Conservation (phyloP, 2,113 vertebrate species). For the Heptranchias perlo region DNA sequence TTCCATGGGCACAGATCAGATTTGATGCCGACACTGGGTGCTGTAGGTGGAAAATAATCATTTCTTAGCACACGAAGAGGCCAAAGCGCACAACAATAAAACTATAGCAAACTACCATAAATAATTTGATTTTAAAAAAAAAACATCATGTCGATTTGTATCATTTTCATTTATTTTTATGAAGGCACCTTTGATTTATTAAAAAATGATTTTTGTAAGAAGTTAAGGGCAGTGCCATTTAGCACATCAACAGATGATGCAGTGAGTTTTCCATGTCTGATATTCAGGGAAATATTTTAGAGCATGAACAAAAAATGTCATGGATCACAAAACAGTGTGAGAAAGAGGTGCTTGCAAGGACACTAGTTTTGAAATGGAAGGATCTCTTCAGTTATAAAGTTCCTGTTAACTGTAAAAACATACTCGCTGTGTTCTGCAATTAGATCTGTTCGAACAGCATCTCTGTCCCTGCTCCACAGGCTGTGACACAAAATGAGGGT, state of each 20-base stretch:
- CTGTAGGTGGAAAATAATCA: background rate
- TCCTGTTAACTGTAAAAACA: too few relatives aligned
- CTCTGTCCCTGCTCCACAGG: background rate
- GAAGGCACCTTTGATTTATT: background rate
- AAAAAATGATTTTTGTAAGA: background rate
- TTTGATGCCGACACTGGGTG: background rate
- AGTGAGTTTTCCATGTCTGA: background rate
- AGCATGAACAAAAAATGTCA: background rate
- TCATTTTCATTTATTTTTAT: too few relatives aligned
- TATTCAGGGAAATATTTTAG: background rate
- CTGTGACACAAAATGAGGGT: background rate
- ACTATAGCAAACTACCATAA: background rate
- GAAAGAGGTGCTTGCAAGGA: too few relatives aligned
- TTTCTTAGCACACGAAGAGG: background rate
- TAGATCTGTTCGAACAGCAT: too few relatives aligned
- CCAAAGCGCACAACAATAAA: background rate
- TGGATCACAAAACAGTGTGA: background rate
- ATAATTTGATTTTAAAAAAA: background rate
- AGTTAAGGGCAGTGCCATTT: background rate
- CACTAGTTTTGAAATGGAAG: too few relatives aligned
- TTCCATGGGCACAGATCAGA: background rate
- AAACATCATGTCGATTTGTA: background rate
- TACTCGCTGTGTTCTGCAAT: too few relatives aligned
- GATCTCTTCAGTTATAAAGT: too few relatives aligned
- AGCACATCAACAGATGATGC: background rate